Base-by-base conservation (phyloP, 1,140 invertebrate genomes). In the Caenorhabditis brenneri region DNA sequence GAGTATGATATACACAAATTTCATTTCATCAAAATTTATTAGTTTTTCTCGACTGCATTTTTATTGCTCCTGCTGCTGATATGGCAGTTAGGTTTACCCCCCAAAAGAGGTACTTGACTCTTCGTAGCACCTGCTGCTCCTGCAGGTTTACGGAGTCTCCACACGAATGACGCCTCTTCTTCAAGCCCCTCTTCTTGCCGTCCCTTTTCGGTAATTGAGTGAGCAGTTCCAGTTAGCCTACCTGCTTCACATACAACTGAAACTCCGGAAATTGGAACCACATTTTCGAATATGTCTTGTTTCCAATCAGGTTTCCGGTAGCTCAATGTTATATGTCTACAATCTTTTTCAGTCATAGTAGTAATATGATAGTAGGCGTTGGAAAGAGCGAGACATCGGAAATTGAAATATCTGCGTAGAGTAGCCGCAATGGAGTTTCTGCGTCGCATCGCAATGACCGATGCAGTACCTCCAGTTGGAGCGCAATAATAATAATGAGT, bases 401-500 rank as follows among this genome's bases (percentile, higher is more conserved):
- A 55, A 27, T 55, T 55, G 53, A 55, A 55, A 55, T 55, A 55
- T 55, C 53, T 27, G 5, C 48, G 19, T 16, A 55, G 53, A 27
- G 53, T 55, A 12, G 19, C 1, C 5, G 19, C 19, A 12, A 27
- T 55, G 53, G 22, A n/a, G 53, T n/a, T 51, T 12, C 49, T 16
- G 10, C 53, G 22, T 55, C 53, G 10, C 19, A 27, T 10, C 39
- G 12, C 12, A 5, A 6, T 42, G 39, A 6, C 7, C 22, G 5
- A 12, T 7, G 22, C 53, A 55, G 53, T 29, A 55, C 53, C 53
- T 55, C 24, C 53, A 27, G 53, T n/a, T 5, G n/a, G 19, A 55
- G 53, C 53, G 53, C 53, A 55, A 74, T 42, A 74, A 74, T 74
- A 74, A 74, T 74, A 74, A 74, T 74, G 65, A 74, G 65, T 74